Percentiles rank a stretch among this genome's conserved stretches.
These are phyloP conservation scores for Chlorospingus semifuscus DNA, from an alignment of 2,797 vertebrate genomes.

Conservation along the genomic window DNA sequence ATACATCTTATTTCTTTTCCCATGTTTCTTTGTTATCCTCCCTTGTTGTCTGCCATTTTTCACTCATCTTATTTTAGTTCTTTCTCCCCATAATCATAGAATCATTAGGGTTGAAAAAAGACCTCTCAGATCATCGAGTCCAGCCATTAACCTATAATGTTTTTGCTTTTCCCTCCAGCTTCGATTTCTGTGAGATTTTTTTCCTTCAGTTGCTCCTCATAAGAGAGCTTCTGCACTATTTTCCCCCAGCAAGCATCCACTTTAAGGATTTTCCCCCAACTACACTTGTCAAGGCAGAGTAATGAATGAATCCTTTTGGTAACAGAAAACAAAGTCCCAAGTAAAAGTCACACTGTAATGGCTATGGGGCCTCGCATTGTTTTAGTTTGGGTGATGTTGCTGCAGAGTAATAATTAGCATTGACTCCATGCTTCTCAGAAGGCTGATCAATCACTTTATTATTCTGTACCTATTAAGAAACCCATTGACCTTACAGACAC, in stretches of 20 bases:
- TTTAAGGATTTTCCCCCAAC: not conserved
- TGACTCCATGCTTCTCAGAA: not conserved
- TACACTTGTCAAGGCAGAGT: not conserved
- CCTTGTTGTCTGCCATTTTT: not conserved
- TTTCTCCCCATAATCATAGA: not conserved
- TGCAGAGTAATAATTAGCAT: not conserved
- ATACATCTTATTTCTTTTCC: not conserved
- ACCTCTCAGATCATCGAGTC: rapidly evolving
- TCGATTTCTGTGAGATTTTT: not conserved
- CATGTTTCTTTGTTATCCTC: not conserved
- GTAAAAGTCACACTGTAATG: not conserved
- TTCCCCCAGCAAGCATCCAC: not conserved
- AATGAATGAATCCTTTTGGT: not conserved
- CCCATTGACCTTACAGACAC: not conserved
- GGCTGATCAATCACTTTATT: not conserved
- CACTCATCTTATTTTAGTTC: not conserved
- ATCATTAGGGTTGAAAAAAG: not conserved
- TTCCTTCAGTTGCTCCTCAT: not conserved
- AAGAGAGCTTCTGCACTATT: not conserved
- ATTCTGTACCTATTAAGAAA: not conserved
- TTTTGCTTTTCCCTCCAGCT: not conserved
- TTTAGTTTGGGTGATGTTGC: not conserved
- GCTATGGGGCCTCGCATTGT: not conserved
- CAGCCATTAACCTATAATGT: not conserved
- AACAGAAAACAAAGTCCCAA: not conserved